Percentiles rank a stretch among this genome's conserved stretches.
phyloP scores from a whole-genome alignment of 2,888 invertebrate genomes.

The Caradrina clavipalpis region DNA sequence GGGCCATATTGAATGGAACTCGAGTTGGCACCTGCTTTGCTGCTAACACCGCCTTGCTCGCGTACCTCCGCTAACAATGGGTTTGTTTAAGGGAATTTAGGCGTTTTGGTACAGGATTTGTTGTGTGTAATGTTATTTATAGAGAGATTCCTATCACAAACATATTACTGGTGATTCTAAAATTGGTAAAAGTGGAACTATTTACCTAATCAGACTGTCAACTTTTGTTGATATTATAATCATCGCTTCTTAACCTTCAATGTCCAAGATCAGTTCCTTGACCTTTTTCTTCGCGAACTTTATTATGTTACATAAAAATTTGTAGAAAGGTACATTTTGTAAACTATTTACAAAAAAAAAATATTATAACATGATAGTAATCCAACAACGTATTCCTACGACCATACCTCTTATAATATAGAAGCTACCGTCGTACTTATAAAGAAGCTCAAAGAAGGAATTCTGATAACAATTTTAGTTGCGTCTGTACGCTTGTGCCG shows the following conservation, averaged over 20 bases:
- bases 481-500: constrained; percentile 72
- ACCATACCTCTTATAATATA: constrained; percentile 6
- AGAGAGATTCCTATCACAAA: constrained; percentile 12
- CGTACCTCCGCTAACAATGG: constrained; percentile 68
- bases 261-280: background rate
- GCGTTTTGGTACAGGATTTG: constrained; percentile 34
- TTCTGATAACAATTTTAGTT: constrained; percentile 63
- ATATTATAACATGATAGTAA: background rate
- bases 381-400: background rate
- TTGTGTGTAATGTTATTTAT: constrained; percentile 17
- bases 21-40: constrained; percentile 81
- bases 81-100: constrained; percentile 47
- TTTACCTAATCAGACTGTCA: background rate
- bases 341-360: no score
- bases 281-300: background rate
- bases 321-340: no score
- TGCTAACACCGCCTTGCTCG: constrained; percentile 71
- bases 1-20: constrained; percentile 78
- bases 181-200: background rate
- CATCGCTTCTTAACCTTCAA: background rate
- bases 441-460: constrained; percentile 37
- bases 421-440: constrained; percentile 2
- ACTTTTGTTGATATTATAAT: background rate
- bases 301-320: no score
- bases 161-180: background rate